phyloP scores from a whole-genome alignment of 2,797 vertebrate species.

The Tinamus major region DNA sequence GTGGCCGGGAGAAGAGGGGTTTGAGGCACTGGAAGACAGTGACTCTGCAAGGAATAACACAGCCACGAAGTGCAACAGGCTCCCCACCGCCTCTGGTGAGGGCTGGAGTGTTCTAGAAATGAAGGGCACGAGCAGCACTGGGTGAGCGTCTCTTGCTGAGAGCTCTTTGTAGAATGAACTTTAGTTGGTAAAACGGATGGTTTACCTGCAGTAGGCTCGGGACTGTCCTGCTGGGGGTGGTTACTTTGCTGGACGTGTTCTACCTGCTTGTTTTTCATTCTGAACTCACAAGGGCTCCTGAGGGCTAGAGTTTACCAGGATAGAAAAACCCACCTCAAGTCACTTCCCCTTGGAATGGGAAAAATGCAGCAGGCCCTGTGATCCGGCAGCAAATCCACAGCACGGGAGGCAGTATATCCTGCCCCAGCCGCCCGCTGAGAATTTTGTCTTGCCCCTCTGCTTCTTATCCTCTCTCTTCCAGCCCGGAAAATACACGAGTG shows the following conservation, averaged over 20 bases:
- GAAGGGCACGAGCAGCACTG: not conserved
- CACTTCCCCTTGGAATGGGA: not conserved
- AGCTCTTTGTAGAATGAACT: not conserved
- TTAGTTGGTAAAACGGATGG: not conserved
- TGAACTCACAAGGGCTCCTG: not conserved
- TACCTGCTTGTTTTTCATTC: not conserved
- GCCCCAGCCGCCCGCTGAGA: not conserved
- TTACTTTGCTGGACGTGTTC: not conserved
- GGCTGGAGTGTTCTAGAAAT: not conserved
- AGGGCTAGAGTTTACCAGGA: not conserved
- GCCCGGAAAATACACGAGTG: not conserved
- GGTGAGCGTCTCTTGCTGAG: not conserved
- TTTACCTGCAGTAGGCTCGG: not conserved
- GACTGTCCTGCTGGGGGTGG: not conserved
- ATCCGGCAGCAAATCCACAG: not conserved
- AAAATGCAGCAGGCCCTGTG: not conserved
- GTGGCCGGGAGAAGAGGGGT: slow-evolving; percentile 41
- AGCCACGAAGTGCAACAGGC: not conserved
- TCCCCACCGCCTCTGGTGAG: not conserved
- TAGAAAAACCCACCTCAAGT: not conserved
- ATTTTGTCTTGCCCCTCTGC: not conserved
- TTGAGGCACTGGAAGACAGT: slow-evolving; percentile 5
- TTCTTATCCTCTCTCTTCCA: not conserved
- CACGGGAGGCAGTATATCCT: not conserved
- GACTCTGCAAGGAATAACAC: not conserved